phyloP scores from a whole-genome alignment of 2,797 vertebrate genomes.

The Heteromormyrus szaboi region DNA sequence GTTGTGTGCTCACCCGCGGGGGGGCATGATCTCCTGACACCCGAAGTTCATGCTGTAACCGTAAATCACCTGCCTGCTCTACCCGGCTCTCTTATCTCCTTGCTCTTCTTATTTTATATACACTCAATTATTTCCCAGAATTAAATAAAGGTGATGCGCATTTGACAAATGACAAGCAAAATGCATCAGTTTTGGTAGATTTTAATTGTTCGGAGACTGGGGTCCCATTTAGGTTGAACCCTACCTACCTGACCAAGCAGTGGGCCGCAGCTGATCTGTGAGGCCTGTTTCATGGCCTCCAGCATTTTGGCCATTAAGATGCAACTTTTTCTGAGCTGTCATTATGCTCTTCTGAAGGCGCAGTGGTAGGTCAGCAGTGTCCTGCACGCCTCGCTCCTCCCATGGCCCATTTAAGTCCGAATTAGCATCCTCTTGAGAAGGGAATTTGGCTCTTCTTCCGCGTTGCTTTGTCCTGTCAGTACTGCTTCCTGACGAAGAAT shows the following conservation, averaged over 20 bases:
- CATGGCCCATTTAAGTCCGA: background rate
- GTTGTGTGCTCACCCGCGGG: background rate
- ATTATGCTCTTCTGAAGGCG: background rate
- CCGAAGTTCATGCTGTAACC: background rate
- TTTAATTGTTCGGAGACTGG: background rate
- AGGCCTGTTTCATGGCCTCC: background rate
- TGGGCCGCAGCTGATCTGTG: background rate
- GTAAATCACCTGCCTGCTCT: background rate
- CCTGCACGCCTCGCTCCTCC: background rate
- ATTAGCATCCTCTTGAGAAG: background rate
- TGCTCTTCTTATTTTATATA: background rate
- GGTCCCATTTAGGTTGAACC: background rate
- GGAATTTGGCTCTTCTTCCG: background rate
- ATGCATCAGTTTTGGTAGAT: background rate
- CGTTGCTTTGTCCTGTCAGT: background rate
- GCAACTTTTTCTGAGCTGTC: background rate
- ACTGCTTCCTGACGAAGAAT: background rate
- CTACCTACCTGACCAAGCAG: background rate
- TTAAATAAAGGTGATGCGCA: background rate
- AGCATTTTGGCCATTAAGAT: background rate
- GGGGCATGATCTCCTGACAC: background rate
- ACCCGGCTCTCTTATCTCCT: background rate
- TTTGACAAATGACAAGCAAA: background rate
- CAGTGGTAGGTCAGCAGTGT: constrained; percentile 22
- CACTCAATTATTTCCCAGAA: background rate